These are phyloP conservation scores for Lithobates sylvaticus DNA, from an alignment of 2,797 vertebrate species.

Conservation along the genomic window DNA sequence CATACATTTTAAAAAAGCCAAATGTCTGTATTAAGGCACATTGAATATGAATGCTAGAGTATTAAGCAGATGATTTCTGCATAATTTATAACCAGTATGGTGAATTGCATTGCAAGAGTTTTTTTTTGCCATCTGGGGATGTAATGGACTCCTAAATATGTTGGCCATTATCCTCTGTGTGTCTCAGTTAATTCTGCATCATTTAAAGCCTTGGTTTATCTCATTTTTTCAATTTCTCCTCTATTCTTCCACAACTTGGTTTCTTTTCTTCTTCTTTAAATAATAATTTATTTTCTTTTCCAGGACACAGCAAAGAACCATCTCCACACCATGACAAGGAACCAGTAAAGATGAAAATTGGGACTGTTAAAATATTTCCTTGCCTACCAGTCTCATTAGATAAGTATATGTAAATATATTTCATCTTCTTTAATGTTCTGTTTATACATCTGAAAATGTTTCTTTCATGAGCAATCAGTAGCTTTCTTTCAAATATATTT, in stretches of 20 bases:
- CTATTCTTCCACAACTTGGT: constrained; percentile 52
- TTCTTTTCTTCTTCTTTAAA: constrained; percentile 64
- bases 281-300: constrained; percentile 64
- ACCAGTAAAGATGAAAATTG: constrained; percentile 61
- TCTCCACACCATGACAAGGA: constrained; percentile 53
- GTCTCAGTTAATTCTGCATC: constrained; percentile 59
- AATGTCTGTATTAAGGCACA: constrained; percentile 20
- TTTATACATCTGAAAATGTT: constrained; percentile 48
- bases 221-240: constrained; percentile 56
- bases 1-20: not conserved
- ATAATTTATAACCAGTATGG: constrained; percentile 47
- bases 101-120: constrained; percentile 24
- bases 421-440: constrained; percentile 51
- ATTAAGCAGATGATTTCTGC: constrained; percentile 37
- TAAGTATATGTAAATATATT: constrained; percentile 64
- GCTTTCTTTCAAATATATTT: constrained; percentile 58
- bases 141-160: constrained; percentile 46
- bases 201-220: constrained; percentile 54
- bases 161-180: constrained; percentile 18
- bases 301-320: constrained; percentile 58
- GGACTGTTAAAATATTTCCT: constrained; percentile 61
- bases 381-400: constrained; percentile 62
- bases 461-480: constrained; percentile 57
- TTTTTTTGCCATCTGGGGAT: constrained; percentile 46
- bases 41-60: constrained; percentile 16